Evolutionary conservation across 2,888 invertebrate species (phyloP).

Genomic region (Endotricha flammealis): DNA sequence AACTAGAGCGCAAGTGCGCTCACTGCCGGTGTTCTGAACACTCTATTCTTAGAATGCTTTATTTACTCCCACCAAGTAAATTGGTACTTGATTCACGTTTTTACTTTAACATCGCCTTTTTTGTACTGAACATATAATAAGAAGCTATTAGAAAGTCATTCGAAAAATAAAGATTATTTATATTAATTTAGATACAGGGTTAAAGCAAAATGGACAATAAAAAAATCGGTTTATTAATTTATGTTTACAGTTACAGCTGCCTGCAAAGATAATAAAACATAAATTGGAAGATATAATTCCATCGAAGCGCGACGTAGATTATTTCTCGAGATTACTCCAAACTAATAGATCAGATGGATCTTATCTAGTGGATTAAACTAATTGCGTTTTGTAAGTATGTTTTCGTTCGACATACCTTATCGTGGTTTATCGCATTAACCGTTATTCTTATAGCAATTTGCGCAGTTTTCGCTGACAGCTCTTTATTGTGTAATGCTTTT

Average conservation of each 20-base stretch:
- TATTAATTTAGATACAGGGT: background rate
- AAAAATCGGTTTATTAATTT: too few species aligned
- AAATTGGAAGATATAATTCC: constrained; percentile 43
- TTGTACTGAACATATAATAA: too few species aligned
- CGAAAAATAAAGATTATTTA: too few species aligned
- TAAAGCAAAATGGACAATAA: constrained; percentile 3
- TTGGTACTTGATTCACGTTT: too few species aligned
- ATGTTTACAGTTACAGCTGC: too few species aligned
- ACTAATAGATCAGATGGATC: constrained; percentile 50
- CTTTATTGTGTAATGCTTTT: constrained; percentile 15
- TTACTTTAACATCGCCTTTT: too few species aligned
- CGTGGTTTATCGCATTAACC: constrained; percentile 23
- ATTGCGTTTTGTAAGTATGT: constrained; percentile 52
- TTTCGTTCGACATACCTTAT: constrained; percentile 34
- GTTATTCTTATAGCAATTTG: constrained; percentile 18
- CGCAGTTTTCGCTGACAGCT: constrained; percentile 21
- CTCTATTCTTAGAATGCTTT: too few species aligned
- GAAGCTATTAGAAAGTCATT: too few species aligned
- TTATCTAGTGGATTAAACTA: constrained; percentile 56
- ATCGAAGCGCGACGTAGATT: constrained; percentile 28
- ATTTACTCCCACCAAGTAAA: too few species aligned
- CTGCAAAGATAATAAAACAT: constrained; percentile 29
- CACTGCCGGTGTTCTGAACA: too few species aligned
- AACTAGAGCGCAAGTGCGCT: constrained; percentile 10
- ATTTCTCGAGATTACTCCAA: constrained; percentile 39